Percentiles rank a stretch among this genome's conserved stretches.
phyloP scores from a whole-genome alignment of 2,797 vertebrate species.

The Pempheris klunzingeri region DNA sequence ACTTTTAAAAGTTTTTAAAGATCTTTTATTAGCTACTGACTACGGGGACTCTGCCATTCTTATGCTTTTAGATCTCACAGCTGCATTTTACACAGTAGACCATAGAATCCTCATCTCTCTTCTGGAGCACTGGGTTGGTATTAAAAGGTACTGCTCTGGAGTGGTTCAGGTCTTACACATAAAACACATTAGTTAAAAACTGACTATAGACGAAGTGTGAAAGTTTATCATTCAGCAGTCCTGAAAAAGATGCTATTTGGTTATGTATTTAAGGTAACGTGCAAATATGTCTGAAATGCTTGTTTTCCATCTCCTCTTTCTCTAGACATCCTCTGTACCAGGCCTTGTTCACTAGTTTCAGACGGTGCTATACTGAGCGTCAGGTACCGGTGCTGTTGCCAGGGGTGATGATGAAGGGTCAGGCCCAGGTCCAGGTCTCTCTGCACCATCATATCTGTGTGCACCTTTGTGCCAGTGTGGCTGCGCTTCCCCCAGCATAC shows the following conservation, averaged over 20 bases:
- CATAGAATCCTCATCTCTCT: no score
- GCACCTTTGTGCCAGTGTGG: conserved; percentile 90
- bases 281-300: not conserved
- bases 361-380: conserved; percentile 88
- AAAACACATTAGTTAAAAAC: no score
- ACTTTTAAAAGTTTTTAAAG: no score
- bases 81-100: no score
- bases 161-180: no score
- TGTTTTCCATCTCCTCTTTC: not conserved
- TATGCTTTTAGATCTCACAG: no score
- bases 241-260: not conserved
- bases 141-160: no score
- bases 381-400: conserved; percentile 87
- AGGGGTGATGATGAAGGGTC: conserved; percentile 85
- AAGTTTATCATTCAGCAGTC: not conserved
- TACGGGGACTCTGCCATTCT: no score
- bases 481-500: conserved; percentile 83
- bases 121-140: no score
- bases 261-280: not conserved
- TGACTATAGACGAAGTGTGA: not conserved
- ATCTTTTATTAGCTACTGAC: no score
- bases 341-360: conserved; percentile 89
- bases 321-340: conserved; percentile 88
- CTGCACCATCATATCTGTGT: conserved; percentile 92
- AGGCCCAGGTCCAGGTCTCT: conserved; percentile 84